These are phyloP conservation scores for Oopsacas minuta DNA, from an alignment of 37 sponge, comb jelly and placozoan genomes.

Conservation along the genomic window DNA sequence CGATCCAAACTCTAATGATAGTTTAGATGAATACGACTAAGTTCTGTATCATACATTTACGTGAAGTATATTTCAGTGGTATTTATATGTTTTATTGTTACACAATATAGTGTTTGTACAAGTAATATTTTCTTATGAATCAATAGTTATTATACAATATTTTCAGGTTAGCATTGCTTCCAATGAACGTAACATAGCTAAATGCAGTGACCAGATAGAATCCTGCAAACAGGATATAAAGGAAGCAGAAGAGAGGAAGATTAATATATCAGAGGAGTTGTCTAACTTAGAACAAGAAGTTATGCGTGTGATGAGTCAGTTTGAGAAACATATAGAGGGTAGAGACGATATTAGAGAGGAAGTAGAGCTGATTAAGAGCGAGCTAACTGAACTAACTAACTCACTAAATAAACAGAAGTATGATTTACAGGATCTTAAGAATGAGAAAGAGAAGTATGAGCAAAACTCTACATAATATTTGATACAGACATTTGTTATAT, in stretches of 20 bases:
- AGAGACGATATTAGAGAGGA: conserved; percentile 34
- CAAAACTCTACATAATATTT: too few relatives aligned
- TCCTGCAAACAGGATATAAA: conserved; percentile 47
- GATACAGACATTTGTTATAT: too few relatives aligned
- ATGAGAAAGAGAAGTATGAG: conserved; percentile 65
- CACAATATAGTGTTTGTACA: neutral
- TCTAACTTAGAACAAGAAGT: conserved; percentile 59
- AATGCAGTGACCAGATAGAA: conserved; percentile 43
- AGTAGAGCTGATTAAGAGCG: conserved; percentile 20
- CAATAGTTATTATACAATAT: neutral
- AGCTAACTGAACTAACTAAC: neutral
- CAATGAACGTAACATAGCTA: conserved; percentile 39
- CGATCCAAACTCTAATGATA: too few relatives aligned
- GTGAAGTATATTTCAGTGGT: too few relatives aligned
- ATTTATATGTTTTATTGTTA: too few relatives aligned
- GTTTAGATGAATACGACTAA: too few relatives aligned
- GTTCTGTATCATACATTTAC: too few relatives aligned
- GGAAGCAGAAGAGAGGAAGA: conserved; percentile 22
- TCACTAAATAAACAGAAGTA: neutral
- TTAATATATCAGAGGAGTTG: conserved; percentile 10
- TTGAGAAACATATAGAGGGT: conserved; percentile 42
- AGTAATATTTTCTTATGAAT: neutral
- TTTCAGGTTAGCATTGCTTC: neutral
- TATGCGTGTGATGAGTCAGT: conserved; percentile 25
- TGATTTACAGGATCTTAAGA: conserved; percentile 37